A percentile compares a stretch with the other conserved stretches of the same genome.
Evolutionary conservation across 2,113 vertebrate species (phyloP).

Genomic region (Solea solea): DNA sequence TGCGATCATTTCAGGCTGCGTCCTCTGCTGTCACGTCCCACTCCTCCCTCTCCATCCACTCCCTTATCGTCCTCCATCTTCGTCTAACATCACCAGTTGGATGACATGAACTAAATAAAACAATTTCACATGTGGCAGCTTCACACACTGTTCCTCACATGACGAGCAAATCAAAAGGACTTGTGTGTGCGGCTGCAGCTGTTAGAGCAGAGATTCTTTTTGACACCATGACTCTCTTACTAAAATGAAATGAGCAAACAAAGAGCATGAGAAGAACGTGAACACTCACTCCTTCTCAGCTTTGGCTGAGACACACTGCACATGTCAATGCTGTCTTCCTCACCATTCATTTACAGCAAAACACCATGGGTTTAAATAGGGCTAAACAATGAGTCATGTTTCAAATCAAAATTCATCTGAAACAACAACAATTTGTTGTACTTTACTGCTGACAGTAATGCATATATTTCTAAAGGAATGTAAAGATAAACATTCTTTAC

Average conservation of each 20-base stretch:
- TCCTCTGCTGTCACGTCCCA: constrained; percentile 59
- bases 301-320: not conserved
- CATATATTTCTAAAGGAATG: too few relatives aligned
- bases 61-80: constrained; percentile 44
- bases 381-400: too few relatives aligned
- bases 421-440: too few relatives aligned
- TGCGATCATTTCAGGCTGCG: constrained; percentile 11
- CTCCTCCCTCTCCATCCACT: constrained; percentile 21
- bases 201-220: not conserved
- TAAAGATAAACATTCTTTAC: too few relatives aligned
- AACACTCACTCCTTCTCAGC: not conserved
- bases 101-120: not conserved
- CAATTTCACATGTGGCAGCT: too few relatives aligned
- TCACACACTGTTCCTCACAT: too few relatives aligned
- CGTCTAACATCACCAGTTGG: constrained; percentile 5
- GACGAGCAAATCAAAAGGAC: not conserved
- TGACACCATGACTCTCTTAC: not conserved
- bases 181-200: not conserved
- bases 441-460: too few relatives aligned
- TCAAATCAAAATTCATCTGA: too few relatives aligned
- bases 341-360: too few relatives aligned
- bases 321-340: not conserved
- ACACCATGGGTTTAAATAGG: too few relatives aligned
- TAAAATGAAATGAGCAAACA: constrained; percentile 20
- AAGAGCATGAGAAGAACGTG: constrained; percentile 5